Conservation (phyloP, 2,113 vertebrate species). For the Ia io region DNA sequence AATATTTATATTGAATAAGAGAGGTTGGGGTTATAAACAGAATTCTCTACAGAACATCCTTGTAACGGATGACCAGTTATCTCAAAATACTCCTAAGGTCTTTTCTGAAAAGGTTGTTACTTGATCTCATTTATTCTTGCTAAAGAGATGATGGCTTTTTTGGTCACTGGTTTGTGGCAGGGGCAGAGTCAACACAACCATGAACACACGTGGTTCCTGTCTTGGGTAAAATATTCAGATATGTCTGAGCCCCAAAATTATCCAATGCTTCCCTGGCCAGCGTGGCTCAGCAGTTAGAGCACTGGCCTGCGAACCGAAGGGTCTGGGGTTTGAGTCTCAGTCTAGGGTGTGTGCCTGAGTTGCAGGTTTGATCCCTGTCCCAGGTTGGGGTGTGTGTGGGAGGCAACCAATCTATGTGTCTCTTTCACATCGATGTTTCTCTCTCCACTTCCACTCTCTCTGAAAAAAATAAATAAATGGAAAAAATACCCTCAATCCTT, state of each 20-base stretch:
- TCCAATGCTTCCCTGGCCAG: not conserved
- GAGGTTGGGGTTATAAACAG: not conserved
- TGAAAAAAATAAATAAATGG: too few relatives aligned
- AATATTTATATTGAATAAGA: constrained; percentile 19
- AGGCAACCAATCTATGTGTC: too few relatives aligned
- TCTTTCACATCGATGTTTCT: too few relatives aligned
- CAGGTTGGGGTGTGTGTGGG: too few relatives aligned
- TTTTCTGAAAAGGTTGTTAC: not conserved
- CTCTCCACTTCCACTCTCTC: too few relatives aligned
- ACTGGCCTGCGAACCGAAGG: too few relatives aligned
- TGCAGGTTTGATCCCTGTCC: too few relatives aligned
- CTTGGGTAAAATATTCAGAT: constrained; percentile 4
- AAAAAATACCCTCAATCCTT: too few relatives aligned
- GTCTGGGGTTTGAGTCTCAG: too few relatives aligned
- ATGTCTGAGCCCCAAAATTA: not conserved
- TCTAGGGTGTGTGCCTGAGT: too few relatives aligned
- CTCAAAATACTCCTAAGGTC: not conserved
- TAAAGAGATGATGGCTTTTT: not conserved
- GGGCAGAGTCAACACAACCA: not conserved
- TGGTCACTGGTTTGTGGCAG: not conserved
- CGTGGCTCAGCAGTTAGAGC: too few relatives aligned
- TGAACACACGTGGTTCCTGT: not conserved
- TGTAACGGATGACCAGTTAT: not conserved
- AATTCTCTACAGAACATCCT: not conserved
- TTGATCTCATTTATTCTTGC: not conserved